phyloP scores from a whole-genome alignment of 30 jellyfish, hydroid and myxozoan species.

The Cassiopea andromeda region DNA sequence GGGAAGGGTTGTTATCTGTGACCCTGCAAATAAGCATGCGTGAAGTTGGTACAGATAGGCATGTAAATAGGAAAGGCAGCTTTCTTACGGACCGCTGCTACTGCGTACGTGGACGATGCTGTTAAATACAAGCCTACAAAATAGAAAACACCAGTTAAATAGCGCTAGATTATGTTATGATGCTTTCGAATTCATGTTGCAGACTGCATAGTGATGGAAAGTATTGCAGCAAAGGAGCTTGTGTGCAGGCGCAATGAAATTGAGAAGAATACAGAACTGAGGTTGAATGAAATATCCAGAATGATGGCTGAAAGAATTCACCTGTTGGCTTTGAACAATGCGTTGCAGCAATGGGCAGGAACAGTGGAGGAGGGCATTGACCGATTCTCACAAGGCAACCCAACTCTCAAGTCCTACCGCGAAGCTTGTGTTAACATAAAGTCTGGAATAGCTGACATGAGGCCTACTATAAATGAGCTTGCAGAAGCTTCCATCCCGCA shows the following conservation, averaged over 20 bases:
- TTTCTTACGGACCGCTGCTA: too few relatives aligned
- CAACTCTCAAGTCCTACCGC: slow-evolving; percentile 63
- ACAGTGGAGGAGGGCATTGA: slow-evolving; percentile 57
- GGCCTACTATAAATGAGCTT: slow-evolving; percentile 54
- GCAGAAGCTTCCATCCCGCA: slow-evolving; percentile 40
- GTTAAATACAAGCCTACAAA: too few relatives aligned
- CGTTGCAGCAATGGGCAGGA: slow-evolving; percentile 47
- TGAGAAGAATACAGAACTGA: slow-evolving; percentile 44
- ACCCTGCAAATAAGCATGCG: too few relatives aligned
- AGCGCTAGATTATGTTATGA: too few relatives aligned
- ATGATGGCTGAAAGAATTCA: slow-evolving; percentile 39
- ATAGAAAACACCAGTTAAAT: too few relatives aligned
- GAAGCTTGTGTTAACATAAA: slow-evolving; percentile 52
- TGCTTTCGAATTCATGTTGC: not conserved
- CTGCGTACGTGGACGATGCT: too few relatives aligned
- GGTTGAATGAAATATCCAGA: slow-evolving; percentile 34
- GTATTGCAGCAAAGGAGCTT: slow-evolving; percentile 46
- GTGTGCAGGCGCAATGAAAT: slow-evolving; percentile 32
- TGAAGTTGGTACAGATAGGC: too few relatives aligned
- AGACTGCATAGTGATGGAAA: slow-evolving; percentile 19
- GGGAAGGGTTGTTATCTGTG: too few relatives aligned
- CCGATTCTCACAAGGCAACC: slow-evolving; percentile 74
- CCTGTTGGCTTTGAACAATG: slow-evolving; percentile 31
- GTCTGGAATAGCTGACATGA: slow-evolving; percentile 32
- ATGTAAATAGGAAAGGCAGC: too few relatives aligned